Conservation (phyloP, 2,888 invertebrate species). For the Callosobruchus maculatus region DNA sequence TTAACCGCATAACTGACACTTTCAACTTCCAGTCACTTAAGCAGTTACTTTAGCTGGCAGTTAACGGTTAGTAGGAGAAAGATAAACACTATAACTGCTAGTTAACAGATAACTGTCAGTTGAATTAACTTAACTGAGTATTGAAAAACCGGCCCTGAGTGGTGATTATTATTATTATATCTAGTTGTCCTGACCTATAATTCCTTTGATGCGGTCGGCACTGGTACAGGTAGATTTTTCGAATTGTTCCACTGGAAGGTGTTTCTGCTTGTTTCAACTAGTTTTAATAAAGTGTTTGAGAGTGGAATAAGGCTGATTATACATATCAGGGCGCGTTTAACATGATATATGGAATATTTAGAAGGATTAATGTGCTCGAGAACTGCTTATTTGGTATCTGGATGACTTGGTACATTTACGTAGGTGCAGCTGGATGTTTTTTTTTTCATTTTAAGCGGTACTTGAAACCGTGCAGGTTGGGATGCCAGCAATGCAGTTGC, state of each 20-base stretch:
- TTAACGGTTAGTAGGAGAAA: too few relatives aligned
- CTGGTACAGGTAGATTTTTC: conserved; percentile 30
- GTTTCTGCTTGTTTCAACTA: conserved; percentile 24
- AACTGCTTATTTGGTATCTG: neutral
- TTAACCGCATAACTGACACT: too few relatives aligned
- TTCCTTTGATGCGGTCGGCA: conserved; percentile 25
- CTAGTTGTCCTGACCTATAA: conserved; percentile 1
- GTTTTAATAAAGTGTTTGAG: conserved; percentile 22
- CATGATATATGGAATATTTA: neutral
- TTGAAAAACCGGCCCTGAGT: too few relatives aligned
- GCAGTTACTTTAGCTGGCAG: too few relatives aligned
- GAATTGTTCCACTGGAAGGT: conserved; percentile 29
- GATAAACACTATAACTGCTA: too few relatives aligned
- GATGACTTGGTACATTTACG: neutral
- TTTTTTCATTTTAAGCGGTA: neutral
- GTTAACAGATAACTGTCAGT: too few relatives aligned
- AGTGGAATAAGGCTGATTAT: neutral
- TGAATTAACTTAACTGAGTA: too few relatives aligned
- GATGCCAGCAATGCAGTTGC: neutral
- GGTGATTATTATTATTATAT: too few relatives aligned
- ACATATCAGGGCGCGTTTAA: neutral
- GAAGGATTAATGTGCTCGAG: neutral
- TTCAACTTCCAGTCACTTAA: too few relatives aligned
- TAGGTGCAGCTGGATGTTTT: neutral
- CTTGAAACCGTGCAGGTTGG: neutral